phyloP scores from a whole-genome alignment of 1,140 invertebrate genomes.

The Orius laevigatus region DNA sequence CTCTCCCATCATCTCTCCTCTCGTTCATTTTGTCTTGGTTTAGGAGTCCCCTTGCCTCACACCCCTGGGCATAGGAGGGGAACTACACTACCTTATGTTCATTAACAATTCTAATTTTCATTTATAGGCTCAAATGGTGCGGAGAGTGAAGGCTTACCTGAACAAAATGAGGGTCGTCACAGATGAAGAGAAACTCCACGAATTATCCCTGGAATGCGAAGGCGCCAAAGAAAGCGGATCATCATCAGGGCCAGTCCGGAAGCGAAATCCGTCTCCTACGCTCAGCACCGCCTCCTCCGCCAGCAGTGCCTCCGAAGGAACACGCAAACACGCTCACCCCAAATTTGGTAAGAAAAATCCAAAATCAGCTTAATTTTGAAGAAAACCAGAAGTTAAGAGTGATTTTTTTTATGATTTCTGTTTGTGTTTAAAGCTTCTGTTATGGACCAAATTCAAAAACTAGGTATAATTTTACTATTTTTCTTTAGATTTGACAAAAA shows the following conservation, averaged over 20 bases:
- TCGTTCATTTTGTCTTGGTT: too few relatives aligned
- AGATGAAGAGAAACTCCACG: slow-evolving; percentile 79
- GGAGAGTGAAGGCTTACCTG: slow-evolving; percentile 88
- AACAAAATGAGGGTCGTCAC: slow-evolving; percentile 80
- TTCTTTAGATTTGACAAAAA: too few relatives aligned
- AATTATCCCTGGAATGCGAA: slow-evolving; percentile 81
- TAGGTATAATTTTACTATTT: too few relatives aligned
- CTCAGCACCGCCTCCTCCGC: slow-evolving; percentile 77
- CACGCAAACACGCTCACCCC: slow-evolving; percentile 35
- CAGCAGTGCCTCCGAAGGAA: slow-evolving; percentile 68
- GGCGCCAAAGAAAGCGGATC: slow-evolving; percentile 43
- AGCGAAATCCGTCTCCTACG: slow-evolving; percentile 69
- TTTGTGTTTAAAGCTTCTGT: neutral
- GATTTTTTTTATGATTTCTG: neutral
- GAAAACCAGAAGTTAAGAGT: neutral
- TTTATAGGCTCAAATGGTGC: slow-evolving; percentile 77
- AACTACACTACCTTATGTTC: too few relatives aligned
- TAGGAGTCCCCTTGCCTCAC: too few relatives aligned
- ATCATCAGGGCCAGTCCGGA: slow-evolving; percentile 35
- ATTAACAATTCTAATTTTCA: slow-evolving; percentile 4
- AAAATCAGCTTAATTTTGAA: neutral
- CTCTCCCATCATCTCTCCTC: too few relatives aligned
- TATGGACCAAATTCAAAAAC: too few relatives aligned
- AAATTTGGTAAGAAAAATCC: slow-evolving; percentile 50
- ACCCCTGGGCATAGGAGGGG: too few relatives aligned